Base-by-base conservation (phyloP, 2,113 vertebrate genomes). In the Nesogale talazaci region DNA sequence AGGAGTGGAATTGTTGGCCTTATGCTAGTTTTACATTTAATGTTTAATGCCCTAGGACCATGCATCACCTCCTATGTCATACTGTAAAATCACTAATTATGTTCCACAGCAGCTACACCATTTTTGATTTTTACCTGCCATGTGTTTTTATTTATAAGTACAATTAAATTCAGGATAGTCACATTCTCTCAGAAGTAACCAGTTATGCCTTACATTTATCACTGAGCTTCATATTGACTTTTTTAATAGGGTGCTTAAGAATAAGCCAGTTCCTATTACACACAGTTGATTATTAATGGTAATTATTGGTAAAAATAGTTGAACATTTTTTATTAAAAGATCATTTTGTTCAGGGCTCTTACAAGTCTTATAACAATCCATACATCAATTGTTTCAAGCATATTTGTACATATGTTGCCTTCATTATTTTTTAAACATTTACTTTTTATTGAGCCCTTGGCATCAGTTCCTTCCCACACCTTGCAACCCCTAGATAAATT, bases 221-320 rank as follows among this genome's bases (percentile, higher is more conserved):
- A 23, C 40, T 40, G 11, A 65, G 16, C 29, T 16, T 56, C 76
- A 23, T 75, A 63, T 40, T 67, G 61, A 19, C 3, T 20, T 22
- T 25, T 31, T 4, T 46, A 25, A 40, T 23, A 14, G 17, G 36
- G 56, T 70, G 12, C 76, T 25, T 42, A 31, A 57, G 34, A 25
- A 23, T 0, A 0, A 59, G 25, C 31, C 31, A 75, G n/a, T n/a
- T n/a, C n/a, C n/a, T n/a, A n/a, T n/a, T 34, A 29, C 3, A 2
- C 17, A 5, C 9, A 10, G n/a, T 40, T 6, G 29, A 40, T 63
- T 52, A 52, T 76, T 29, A 63, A 46, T 56, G 19, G 31, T 40
- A 12, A 25, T 70, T 67, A 56, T 40, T 57, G n/a, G 27, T 67
- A 57, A 31, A 36, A 11, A n/a, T 42, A 23, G 22, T 52, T 52